phyloP scores from a whole-genome alignment of 2,113 vertebrate species.

The Pelusios castaneus region DNA sequence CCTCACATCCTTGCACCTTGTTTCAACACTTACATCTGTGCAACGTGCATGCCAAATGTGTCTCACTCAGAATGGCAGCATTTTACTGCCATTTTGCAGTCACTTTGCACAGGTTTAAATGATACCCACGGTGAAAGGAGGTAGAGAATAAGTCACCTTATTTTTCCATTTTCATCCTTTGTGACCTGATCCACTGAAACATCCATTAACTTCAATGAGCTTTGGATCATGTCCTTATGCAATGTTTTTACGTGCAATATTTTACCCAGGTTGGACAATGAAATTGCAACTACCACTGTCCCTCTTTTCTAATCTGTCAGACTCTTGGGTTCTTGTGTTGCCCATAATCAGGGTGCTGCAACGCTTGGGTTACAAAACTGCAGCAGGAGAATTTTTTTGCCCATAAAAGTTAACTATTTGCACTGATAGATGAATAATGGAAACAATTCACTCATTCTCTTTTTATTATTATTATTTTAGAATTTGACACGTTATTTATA shows the following conservation, averaged over 20 bases:
- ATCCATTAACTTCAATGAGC: neutral
- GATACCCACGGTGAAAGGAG: neutral
- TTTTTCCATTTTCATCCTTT: neutral
- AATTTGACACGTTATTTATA: neutral
- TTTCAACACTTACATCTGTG: rapidly evolving
- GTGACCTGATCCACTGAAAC: neutral
- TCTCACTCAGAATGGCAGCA: neutral
- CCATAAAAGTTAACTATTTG: neutral
- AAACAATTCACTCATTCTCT: neutral
- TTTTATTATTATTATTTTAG: neutral
- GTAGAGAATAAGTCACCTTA: neutral
- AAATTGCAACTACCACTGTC: neutral
- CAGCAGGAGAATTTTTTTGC: neutral
- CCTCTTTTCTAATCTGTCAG: neutral
- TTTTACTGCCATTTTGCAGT: neutral
- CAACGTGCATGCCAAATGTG: neutral
- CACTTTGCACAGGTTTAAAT: neutral
- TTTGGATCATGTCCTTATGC: neutral
- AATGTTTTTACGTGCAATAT: neutral
- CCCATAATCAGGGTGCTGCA: neutral
- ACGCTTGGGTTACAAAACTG: neutral
- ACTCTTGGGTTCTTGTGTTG: neutral
- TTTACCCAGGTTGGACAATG: neutral
- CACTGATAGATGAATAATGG: neutral
- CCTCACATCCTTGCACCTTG: neutral